phyloP scores from a whole-genome alignment of 2,888 invertebrate genomes.

The Selenia dentaria region DNA sequence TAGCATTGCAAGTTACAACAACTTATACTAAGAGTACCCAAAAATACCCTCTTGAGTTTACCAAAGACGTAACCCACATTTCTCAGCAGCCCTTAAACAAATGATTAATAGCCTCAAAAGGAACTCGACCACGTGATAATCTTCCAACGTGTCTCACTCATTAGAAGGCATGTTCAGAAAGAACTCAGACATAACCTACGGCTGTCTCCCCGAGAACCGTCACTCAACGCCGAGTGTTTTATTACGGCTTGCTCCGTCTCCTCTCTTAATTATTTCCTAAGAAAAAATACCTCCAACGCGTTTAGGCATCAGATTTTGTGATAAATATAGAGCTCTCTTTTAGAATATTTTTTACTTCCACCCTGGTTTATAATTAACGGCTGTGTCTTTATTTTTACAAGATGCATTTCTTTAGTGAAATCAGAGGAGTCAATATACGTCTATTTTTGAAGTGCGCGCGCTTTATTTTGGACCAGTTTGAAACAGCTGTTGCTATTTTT shows the following conservation, averaged over 20 bases:
- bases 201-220: conserved; percentile 44
- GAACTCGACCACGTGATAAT: conserved; percentile 32
- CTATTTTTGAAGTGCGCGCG: conserved; percentile 27
- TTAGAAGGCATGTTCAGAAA: conserved; percentile 38
- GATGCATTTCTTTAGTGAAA: conserved; percentile 44
- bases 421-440: conserved; percentile 24
- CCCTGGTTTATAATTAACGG: conserved; percentile 61
- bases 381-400: conserved; percentile 49
- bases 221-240: conserved; percentile 74
- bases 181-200: conserved; percentile 20
- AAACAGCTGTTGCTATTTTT: conserved; percentile 18
- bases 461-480: conserved; percentile 24
- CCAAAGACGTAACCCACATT: no score
- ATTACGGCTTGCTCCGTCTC: conserved; percentile 72
- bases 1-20: no score
- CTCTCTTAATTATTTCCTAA: conserved; percentile 72
- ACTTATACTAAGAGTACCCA: no score
- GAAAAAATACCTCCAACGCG: conserved; percentile 52
- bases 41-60: no score
- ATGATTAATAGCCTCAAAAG: conserved; percentile 36
- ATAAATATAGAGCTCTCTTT: conserved; percentile 73
- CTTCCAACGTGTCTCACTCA: conserved; percentile 57
- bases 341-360: conserved; percentile 48
- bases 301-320: conserved; percentile 74
- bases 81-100: background rate